Evolutionary conservation across 1,140 invertebrate species (phyloP), one percentile per base, ranked within the genome.

Genomic region (Tetramorium alpestre): DNA sequence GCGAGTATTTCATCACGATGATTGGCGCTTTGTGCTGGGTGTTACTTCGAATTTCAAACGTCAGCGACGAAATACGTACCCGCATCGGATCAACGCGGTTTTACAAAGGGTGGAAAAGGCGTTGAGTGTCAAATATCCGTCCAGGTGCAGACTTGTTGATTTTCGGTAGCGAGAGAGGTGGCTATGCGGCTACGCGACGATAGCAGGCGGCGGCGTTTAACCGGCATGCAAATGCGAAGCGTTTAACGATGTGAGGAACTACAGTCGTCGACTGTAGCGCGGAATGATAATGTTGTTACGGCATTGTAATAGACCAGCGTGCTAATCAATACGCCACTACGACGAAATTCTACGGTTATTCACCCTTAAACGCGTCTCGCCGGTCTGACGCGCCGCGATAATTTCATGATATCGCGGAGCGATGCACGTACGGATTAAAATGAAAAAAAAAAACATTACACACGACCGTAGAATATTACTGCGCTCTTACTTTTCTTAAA

Each of bases 171-270:
- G 28, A 62, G 38, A 41, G 18, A 22, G 25, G 18, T 5, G 18
- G n/a, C 51, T 56, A 2, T 25, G 28, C 38, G 56, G 54, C 54
- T 62, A n/a, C 11, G 47, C 47, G 47, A 22, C 44, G 38, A 8
- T 33, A 47, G 0, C 18, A 33, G 41, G 11, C 11, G n/a, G 7
- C 60, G 58, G 5, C 62, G 25, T 82, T 81, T 44, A 33, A 82
- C 38, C 25, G 49, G 51, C 56, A 82, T 82, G 78, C 78, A 82
- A 82, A 82, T 82, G 65, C 38, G 16, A 33, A 18, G 18, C 38
- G 80, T 73, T 82, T 73, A 72, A 82, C 67, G 80, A 82, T 60
- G 67, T 73, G 67, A 49, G 65, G 41, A 22, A 73, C 51, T 81
- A 58, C 41, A 28, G 41, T 22, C 49, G 64, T 41, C 47, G 67